Percentiles rank a stretch among this genome's conserved stretches.
Conservation (phyloP, 1,140 invertebrate species). For the Aethina tumida region DNA sequence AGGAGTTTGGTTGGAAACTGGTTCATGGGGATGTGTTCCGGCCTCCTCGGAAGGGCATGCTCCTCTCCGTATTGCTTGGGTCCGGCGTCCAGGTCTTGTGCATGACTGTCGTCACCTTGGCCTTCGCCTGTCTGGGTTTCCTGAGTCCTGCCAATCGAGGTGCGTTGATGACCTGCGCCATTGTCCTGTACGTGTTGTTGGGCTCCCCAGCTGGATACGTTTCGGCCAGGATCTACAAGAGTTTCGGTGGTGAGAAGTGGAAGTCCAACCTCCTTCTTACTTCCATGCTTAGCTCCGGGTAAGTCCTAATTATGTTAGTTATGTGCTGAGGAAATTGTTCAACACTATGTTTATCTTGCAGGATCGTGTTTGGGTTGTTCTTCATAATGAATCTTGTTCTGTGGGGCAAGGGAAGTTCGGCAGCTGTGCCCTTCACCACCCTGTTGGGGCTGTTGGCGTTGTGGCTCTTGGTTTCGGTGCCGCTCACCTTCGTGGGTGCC, state of each 20-base stretch:
- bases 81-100: constrained; percentile 86
- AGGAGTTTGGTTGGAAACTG: constrained; percentile 99
- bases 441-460: constrained; percentile 90
- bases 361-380: constrained; percentile 89
- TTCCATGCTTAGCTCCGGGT: constrained; percentile 92
- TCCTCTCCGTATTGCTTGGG: constrained; percentile 89
- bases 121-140: constrained; percentile 96
- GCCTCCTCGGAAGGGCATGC: constrained; percentile 93
- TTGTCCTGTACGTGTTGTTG: constrained; percentile 89
- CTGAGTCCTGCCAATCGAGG: constrained; percentile 96
- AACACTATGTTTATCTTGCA: constrained; percentile 38
- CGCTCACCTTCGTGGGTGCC: constrained; percentile 93
- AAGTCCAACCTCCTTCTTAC: constrained; percentile 96
- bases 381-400: constrained; percentile 94
- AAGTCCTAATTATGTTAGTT: constrained; percentile 25
- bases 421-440: constrained; percentile 95
- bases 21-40: constrained; percentile 93
- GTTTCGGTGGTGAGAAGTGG: constrained; percentile 96
- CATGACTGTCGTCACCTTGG: constrained; percentile 69
- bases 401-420: constrained; percentile 91
- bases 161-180: constrained; percentile 94
- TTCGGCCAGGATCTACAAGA: constrained; percentile 94
- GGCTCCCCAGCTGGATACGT: constrained; percentile 94
- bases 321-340: background rate
- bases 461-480: constrained; percentile 97